These are phyloP conservation scores for Pyrochroa serraticornis DNA, from an alignment of 2,888 invertebrate genomes.

Conservation along the genomic window DNA sequence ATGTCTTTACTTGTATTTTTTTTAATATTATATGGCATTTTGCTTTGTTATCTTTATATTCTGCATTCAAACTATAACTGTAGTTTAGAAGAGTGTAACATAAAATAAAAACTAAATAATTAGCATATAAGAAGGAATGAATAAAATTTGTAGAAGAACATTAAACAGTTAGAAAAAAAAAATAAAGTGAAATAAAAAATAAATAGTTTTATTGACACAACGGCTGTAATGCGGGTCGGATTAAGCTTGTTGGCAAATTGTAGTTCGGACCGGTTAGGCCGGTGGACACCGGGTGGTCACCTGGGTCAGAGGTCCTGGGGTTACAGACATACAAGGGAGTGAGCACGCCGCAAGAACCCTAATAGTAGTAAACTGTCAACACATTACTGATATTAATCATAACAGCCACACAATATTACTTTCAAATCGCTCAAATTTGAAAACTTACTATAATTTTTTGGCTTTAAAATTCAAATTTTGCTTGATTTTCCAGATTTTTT, in stretches of 20 bases:
- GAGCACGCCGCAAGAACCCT: constrained; percentile 59
- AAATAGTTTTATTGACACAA: constrained; percentile 22
- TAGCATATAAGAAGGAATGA: too few relatives aligned
- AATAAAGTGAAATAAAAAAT: not conserved
- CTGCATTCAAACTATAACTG: too few relatives aligned
- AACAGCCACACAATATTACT: constrained; percentile 34
- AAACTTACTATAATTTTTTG: constrained; percentile 4
- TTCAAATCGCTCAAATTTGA: constrained; percentile 8
- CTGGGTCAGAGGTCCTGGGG: constrained; percentile 50
- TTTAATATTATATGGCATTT: too few relatives aligned
- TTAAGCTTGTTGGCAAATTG: constrained; percentile 56
- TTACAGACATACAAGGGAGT: constrained; percentile 55
- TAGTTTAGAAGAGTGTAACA: too few relatives aligned
- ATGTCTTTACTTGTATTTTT: too few relatives aligned
- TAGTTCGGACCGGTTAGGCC: constrained; percentile 46
- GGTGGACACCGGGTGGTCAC: constrained; percentile 50
- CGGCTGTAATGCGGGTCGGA: constrained; percentile 25
- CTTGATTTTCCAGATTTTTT: constrained; percentile 21
- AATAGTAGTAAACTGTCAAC: constrained; percentile 59
- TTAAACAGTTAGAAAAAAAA: too few relatives aligned
- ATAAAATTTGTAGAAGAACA: too few relatives aligned
- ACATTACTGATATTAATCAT: constrained; percentile 60
- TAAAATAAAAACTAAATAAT: too few relatives aligned
- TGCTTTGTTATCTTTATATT: too few relatives aligned
- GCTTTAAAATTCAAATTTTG: constrained; percentile 8